Base-by-base conservation (phyloP, 1,140 invertebrate genomes). In the Zelostemma sp. region DNA sequence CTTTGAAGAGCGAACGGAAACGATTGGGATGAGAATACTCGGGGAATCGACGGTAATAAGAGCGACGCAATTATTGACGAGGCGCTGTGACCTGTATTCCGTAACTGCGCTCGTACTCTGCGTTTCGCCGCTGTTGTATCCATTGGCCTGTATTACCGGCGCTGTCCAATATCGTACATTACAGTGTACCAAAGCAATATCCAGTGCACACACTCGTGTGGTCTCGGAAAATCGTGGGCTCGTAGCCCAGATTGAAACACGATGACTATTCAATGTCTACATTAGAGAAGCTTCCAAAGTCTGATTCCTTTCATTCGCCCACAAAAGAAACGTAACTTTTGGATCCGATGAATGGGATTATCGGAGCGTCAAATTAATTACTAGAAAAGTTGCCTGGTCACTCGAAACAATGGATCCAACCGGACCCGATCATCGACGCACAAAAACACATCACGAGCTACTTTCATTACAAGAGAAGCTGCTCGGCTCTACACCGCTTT, bases 41-140 rank as follows among this genome's bases (percentile, higher is more conserved):
- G 21, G 21, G 21, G 21, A 25, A 25, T 25, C 8, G 8, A 25
- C 0, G 28, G 17, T 11, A 53, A 53, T 33, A 53, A 53, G 48
- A 50, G 48, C 45, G 46, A 57, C 51, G 53, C 56, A 62, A 54
- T 74, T 74, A 74, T 72, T 68, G 72, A 72, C 61, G 61, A 72
- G 65, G 46, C 62, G 68, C 57, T 65, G 57, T 74, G 65, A 74
- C 65, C 72, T 43, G 62, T 72, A 71, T 72, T 71, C 61, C 68
- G 65, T 71, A 74, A 72, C 68, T 64, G 57, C 53, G 63, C 58
- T 48, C 18, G 33, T 56, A 28, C 62, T 49, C 31, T 40, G 47
- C 55, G 35, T 58, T 56, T 50, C 43, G 43, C 35, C 41, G 33
- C 11, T 33, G 41, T 43, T 55, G 47, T 58, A 55, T 57, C 49